Evolutionary conservation across 1,140 invertebrate species (phyloP).

Genomic region (Argopecten irradians): DNA sequence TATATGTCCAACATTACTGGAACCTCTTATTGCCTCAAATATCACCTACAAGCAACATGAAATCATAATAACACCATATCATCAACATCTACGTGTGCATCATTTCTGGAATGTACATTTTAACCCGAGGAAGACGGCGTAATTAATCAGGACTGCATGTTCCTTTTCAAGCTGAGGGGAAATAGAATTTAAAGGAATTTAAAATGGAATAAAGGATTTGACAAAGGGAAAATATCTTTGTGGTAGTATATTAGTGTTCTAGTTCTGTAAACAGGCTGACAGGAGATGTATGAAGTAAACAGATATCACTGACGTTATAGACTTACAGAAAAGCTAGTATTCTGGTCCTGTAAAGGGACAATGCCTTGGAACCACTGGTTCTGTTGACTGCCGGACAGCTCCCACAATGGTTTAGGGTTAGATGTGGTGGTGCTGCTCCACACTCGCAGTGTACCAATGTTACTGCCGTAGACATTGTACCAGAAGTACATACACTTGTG

Average conservation of each 20-base stretch:
- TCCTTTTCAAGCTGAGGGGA: too few species aligned
- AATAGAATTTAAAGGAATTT: too few species aligned
- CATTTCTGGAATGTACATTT: too few species aligned
- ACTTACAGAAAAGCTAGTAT: conserved; percentile 58
- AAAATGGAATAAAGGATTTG: too few species aligned
- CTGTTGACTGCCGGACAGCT: conserved; percentile 55
- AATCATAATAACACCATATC: too few species aligned
- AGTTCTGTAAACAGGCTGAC: background rate
- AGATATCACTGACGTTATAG: background rate
- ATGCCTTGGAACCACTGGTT: conserved; percentile 57
- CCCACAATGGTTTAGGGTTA: conserved; percentile 63
- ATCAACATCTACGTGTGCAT: too few species aligned
- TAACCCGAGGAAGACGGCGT: too few species aligned
- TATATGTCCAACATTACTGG: conserved; percentile 60
- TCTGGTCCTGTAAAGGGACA: conserved; percentile 55
- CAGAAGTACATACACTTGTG: conserved; percentile 65
- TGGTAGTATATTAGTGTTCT: too few species aligned
- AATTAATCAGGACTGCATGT: too few species aligned
- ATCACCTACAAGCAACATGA: conserved; percentile 50
- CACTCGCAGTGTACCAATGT: conserved; percentile 59
- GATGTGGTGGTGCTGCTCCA: conserved; percentile 52
- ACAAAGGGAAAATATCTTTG: too few species aligned
- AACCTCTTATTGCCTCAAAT: conserved; percentile 50
- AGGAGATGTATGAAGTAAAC: background rate
- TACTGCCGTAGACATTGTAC: conserved; percentile 72